Evolutionary conservation across 2,888 invertebrate genomes (phyloP), one percentile per base, ranked within the genome.

Genomic region (Vandiemenella viatica): DNA sequence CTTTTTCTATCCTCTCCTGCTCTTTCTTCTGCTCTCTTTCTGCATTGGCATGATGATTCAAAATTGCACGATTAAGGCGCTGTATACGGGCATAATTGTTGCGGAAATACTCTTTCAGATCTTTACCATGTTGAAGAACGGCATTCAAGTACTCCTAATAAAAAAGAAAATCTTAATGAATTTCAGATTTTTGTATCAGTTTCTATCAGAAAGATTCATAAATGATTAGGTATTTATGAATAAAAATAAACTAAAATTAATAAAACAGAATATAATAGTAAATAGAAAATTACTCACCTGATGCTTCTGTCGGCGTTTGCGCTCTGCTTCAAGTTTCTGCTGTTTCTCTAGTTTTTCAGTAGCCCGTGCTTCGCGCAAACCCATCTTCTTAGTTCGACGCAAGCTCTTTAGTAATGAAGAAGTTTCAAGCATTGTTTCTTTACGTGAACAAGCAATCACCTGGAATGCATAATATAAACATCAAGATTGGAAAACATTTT

Each of bases 281-380:
- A n/a, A n/a, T n/a, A n/a, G n/a, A n/a, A n/a, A n/a, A n/a, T n/a
- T n/a, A n/a, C n/a, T n/a, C n/a, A 57, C 57, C 50, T 58, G 62
- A 59, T 79, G 78, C 57, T 75, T 73, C 59, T 76, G 76, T 17
- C 75, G 61, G 44, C 71, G 65, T 59, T 73, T 73, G 44, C 72
- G 64, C 58, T 77, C 77, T 50, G 73, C 73, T 58, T 79, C 77
- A 53, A 75, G 58, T 59, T 76, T 75, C 62, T 76, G 76, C 58
- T 78, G 76, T 60, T 76, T 76, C 59, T 79, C 77, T 17, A 78
- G 61, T 57, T 73, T 74, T 60, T 77, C 77, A 4, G 77, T 78
- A 37, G 75, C 70, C 48, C 78, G 60, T 0, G 77, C 77, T 59
- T 77, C 77, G n/a, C 77, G 61, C 26, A 79, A 60, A 3, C 74